Conservation (phyloP, 2,888 invertebrate genomes). For the Eilema sororculum region DNA sequence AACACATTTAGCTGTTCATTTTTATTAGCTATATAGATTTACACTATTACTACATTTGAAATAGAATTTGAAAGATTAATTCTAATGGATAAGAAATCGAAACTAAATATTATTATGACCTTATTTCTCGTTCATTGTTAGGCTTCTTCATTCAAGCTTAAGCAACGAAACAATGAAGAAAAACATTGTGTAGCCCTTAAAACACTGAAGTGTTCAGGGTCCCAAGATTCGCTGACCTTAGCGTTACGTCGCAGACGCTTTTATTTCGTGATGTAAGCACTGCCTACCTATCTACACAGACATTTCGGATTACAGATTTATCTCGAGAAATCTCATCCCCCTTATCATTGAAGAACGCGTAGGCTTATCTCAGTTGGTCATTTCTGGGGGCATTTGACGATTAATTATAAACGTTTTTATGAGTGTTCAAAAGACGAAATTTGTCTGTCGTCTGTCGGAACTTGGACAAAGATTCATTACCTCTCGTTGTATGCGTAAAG, state of each 20-base stretch:
- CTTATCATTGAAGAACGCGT: conserved; percentile 21
- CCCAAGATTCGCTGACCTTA: conserved; percentile 35
- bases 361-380: conserved; percentile 31
- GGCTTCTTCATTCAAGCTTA: not conserved
- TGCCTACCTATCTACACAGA: conserved; percentile 33
- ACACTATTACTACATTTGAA: too few relatives aligned
- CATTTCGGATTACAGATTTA: conserved; percentile 32
- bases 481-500: conserved; percentile 57
- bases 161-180: not conserved
- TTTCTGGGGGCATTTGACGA: conserved; percentile 37
- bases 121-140: not conserved
- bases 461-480: conserved; percentile 67
- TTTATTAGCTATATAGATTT: too few relatives aligned
- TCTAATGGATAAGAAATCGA: not conserved
- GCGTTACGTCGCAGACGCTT: conserved; percentile 33
- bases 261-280: conserved; percentile 46
- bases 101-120: not conserved
- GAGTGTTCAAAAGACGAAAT: conserved; percentile 50
- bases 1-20: too few relatives aligned
- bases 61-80: not conserved
- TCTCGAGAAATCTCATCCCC: conserved; percentile 35
- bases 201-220: conserved; percentile 15
- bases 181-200: not conserved
- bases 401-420: conserved; percentile 46
- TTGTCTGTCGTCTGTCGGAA: conserved; percentile 58